These are phyloP conservation scores for Drosophila tripunctata DNA, from an alignment of 2,888 invertebrate genomes.

Conservation along the genomic window DNA sequence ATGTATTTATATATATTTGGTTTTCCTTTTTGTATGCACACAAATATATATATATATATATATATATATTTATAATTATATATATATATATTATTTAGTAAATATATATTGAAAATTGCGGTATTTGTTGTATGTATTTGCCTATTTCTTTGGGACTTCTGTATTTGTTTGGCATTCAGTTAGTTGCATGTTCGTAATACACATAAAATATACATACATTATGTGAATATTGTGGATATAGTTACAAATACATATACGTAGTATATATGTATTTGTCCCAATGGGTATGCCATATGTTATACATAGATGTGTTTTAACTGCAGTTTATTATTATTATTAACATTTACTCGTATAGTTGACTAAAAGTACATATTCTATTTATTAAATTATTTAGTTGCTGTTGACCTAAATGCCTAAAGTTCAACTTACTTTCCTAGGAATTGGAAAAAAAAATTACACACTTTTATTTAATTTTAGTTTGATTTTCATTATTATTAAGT, in stretches of 20 bases:
- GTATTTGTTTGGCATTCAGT: conserved; percentile 35
- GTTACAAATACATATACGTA: conserved; percentile 6
- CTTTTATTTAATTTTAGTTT: conserved; percentile 23
- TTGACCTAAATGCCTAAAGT: conserved; percentile 54
- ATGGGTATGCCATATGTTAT: conserved; percentile 15
- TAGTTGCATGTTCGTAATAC: conserved; percentile 34
- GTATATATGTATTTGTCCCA: not conserved
- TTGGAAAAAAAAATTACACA: conserved; percentile 50
- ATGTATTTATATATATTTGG: conserved; percentile 63
- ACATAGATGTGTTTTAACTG: conserved; percentile 38
- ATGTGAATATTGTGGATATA: conserved; percentile 5
- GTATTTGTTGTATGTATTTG: conserved; percentile 30
- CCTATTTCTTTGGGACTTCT: conserved; percentile 16
- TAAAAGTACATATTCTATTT: conserved; percentile 37
- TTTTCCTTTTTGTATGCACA: conserved; percentile 24
- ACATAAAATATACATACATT: conserved; percentile 25
- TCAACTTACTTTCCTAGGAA: conserved; percentile 65
- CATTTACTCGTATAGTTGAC: conserved; percentile 50
- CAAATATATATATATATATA: conserved; percentile 14
- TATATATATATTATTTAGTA: conserved; percentile 7
- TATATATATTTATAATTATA: conserved; percentile 12
- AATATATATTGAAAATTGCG: conserved; percentile 44
- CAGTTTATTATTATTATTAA: conserved; percentile 40
- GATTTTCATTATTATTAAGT: conserved; percentile 42
- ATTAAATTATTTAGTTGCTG: conserved; percentile 20